Evolutionary conservation across 2,888 invertebrate genomes (phyloP).

Genomic region (Cancer borealis): DNA sequence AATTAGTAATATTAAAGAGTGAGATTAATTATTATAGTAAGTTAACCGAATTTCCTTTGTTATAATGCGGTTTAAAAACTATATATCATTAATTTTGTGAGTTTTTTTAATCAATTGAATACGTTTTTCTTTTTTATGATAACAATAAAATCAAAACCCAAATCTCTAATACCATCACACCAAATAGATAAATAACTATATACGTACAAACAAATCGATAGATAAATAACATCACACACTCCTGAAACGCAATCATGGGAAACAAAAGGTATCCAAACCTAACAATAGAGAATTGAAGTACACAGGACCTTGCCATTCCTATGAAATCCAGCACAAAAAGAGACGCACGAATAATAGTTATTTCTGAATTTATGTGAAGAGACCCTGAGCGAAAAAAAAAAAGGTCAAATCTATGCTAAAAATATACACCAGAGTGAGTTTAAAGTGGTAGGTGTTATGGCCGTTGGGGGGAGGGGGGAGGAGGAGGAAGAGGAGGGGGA

Average conservation of each 20-base stretch:
- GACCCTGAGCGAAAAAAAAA: not conserved
- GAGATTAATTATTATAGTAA: not conserved
- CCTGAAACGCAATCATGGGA: too few relatives aligned
- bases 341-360: not conserved
- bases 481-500: not conserved
- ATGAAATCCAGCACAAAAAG: not conserved
- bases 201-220: too few relatives aligned
- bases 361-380: not conserved
- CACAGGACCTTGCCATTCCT: not conserved
- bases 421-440: not conserved
- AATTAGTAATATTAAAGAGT: not conserved
- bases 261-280: not conserved
- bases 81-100: not conserved
- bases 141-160: too few relatives aligned
- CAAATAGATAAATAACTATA: too few relatives aligned
- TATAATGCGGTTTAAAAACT: not conserved
- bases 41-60: not conserved
- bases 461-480: not conserved
- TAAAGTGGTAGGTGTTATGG: conserved; percentile 13
- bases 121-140: too few relatives aligned
- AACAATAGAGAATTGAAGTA: not conserved
- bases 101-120: not conserved
- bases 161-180: too few relatives aligned
- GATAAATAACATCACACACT: not conserved
- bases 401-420: not conserved